phyloP scores from a whole-genome alignment of 2,797 vertebrate species.

The Schizopygopsis pylzovi region DNA sequence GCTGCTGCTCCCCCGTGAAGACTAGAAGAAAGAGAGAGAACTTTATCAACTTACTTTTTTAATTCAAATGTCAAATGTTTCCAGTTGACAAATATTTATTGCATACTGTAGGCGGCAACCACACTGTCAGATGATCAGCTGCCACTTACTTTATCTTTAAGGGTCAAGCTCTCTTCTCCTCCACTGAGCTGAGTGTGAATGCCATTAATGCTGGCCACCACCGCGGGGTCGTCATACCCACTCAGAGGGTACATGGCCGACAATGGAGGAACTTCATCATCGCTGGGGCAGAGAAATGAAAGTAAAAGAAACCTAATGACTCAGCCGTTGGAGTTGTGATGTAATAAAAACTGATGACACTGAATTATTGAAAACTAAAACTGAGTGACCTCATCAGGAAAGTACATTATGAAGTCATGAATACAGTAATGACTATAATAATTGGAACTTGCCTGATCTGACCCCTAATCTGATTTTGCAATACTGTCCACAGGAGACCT shows the following conservation, averaged over 20 bases:
- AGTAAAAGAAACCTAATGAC: slow-evolving; percentile 2
- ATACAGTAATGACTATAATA: slow-evolving; percentile 30
- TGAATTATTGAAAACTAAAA: slow-evolving; percentile 4
- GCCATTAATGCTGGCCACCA: slow-evolving; percentile 87
- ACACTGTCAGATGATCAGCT: background rate
- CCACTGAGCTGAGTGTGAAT: slow-evolving; percentile 87
- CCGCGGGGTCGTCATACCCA: slow-evolving; percentile 83
- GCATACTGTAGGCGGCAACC: slow-evolving; percentile 17
- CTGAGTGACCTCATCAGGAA: background rate
- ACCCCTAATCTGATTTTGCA: slow-evolving; percentile 5
- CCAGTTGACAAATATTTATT: slow-evolving; percentile 22
- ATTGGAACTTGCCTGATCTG: background rate
- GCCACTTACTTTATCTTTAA: slow-evolving; percentile 84
- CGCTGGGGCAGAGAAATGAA: slow-evolving; percentile 68
- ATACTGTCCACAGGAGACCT: background rate
- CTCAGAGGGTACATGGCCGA: slow-evolving; percentile 91
- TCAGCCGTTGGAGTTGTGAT: background rate
- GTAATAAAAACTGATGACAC: slow-evolving; percentile 32
- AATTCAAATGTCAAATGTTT: background rate
- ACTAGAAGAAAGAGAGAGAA: slow-evolving; percentile 70
- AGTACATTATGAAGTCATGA: slow-evolving; percentile 19
- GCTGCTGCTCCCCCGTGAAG: slow-evolving; percentile 80
- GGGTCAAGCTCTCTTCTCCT: slow-evolving; percentile 81
- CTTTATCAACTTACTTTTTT: slow-evolving; percentile 29
- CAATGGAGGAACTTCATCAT: slow-evolving; percentile 90